Conservation (phyloP, 2,113 vertebrate species). For the Catharus minimus region DNA sequence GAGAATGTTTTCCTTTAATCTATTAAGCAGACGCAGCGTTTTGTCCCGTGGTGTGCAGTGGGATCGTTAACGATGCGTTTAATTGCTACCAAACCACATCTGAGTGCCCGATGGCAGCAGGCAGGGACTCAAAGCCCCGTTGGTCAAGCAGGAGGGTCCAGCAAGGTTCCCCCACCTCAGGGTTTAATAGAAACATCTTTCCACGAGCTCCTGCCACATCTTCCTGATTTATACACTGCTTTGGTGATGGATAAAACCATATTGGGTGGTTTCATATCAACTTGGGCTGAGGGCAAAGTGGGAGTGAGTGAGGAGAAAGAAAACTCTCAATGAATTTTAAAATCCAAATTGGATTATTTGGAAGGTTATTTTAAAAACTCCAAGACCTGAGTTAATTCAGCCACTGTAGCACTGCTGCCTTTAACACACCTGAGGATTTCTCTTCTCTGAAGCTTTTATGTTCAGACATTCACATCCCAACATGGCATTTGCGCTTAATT, state of each 20-base stretch:
- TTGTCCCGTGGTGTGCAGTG: not conserved
- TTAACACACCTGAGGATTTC: not conserved
- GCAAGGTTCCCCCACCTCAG: not conserved
- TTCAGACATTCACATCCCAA: not conserved
- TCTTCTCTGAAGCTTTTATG: not conserved
- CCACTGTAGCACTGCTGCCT: not conserved
- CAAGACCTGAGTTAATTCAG: not conserved
- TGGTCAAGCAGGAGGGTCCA: not conserved
- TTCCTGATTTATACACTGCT: not conserved
- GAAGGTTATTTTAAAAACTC: not conserved
- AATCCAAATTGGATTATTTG: not conserved
- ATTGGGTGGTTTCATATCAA: fast-evolving
- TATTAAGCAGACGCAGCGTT: slow-evolving; percentile 29
- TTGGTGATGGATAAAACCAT: fast-evolving
- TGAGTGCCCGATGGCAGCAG: not conserved
- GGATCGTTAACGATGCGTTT: not conserved
- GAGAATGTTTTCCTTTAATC: slow-evolving; percentile 28
- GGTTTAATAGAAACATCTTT: not conserved
- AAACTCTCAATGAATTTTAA: not conserved
- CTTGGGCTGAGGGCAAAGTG: not conserved
- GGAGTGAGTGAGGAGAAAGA: not conserved
- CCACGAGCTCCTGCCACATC: fast-evolving
- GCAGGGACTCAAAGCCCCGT: not conserved
- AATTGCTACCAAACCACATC: slow-evolving; percentile 10
- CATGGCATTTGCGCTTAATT: not conserved